These are phyloP conservation scores for Agrotis exclamationis DNA, from an alignment of 2,888 invertebrate species.

Conservation along the genomic window DNA sequence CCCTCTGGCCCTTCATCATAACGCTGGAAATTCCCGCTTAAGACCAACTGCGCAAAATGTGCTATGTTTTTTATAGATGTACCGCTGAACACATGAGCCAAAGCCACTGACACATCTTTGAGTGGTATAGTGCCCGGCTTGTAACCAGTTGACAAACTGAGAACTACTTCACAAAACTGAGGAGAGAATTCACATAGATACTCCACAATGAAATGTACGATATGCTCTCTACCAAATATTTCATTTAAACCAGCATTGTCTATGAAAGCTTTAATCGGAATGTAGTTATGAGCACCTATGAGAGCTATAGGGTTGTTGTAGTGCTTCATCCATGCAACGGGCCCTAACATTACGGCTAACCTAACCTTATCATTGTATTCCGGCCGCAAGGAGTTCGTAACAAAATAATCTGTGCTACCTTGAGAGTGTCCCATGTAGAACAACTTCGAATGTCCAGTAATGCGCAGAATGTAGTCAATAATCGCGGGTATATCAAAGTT, in stretches of 20 bases:
- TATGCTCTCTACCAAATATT: slow-evolving; percentile 91
- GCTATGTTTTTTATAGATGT: slow-evolving; percentile 83
- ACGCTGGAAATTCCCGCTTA: slow-evolving; percentile 78
- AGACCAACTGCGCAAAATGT: slow-evolving; percentile 90
- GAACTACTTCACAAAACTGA: slow-evolving; percentile 90
- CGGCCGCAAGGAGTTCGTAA: slow-evolving; percentile 88
- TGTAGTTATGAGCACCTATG: slow-evolving; percentile 65
- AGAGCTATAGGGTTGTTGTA: slow-evolving; percentile 77
- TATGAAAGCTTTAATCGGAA: slow-evolving; percentile 69
- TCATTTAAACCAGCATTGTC: slow-evolving; percentile 90
- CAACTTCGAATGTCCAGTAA: slow-evolving; percentile 89
- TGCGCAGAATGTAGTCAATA: slow-evolving; percentile 78
- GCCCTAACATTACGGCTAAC: slow-evolving; percentile 85
- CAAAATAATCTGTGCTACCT: slow-evolving; percentile 92
- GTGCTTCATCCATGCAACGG: slow-evolving; percentile 89
- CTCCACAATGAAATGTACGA: slow-evolving; percentile 82
- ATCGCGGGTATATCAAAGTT: slow-evolving; percentile 93
- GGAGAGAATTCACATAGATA: slow-evolving; percentile 80
- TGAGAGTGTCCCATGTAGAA: slow-evolving; percentile 94
- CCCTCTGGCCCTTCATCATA: slow-evolving; percentile 80
- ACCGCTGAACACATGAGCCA: slow-evolving; percentile 90
- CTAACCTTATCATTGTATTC: slow-evolving; percentile 92
- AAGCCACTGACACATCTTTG: slow-evolving; percentile 88
- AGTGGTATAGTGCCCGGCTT: slow-evolving; percentile 89
- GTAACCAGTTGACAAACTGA: slow-evolving; percentile 91